Conservation (phyloP, 2,797 vertebrate species). For the Sebastes flavidus region DNA sequence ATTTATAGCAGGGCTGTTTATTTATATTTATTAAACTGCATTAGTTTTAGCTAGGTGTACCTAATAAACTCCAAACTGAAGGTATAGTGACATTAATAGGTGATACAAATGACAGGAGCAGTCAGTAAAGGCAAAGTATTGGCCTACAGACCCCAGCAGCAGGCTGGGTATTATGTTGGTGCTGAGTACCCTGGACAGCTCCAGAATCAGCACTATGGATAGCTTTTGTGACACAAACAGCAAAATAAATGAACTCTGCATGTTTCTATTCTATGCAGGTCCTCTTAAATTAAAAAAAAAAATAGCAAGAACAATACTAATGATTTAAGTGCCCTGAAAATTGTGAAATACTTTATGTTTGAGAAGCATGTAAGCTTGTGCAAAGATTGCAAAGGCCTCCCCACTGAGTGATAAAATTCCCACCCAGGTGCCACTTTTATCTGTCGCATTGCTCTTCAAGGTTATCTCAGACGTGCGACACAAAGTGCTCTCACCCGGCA, state of each 20-base stretch:
- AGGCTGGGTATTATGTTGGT: not conserved
- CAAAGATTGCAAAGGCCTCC: conserved; percentile 37
- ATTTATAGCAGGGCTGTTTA: not conserved
- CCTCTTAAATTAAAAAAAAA: not conserved
- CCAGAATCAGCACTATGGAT: conserved; percentile 21
- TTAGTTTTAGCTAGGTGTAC: not conserved
- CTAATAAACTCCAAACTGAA: not conserved
- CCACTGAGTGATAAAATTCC: conserved; percentile 46
- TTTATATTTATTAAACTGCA: not conserved
- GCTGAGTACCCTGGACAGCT: not conserved
- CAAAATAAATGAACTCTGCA: not conserved
- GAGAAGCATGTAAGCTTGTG: conserved; percentile 9
- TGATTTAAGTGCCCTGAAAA: not conserved
- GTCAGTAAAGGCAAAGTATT: not conserved
- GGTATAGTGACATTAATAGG: not conserved
- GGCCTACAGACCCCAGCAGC: not conserved
- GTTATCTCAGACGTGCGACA: conserved; percentile 70
- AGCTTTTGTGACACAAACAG: not conserved
- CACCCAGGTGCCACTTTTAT: conserved; percentile 55
- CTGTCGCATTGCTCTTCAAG: conserved; percentile 66
- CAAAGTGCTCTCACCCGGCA: conserved; percentile 56
- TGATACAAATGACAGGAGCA: not conserved
- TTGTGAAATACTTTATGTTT: not conserved
- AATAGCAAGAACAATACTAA: not conserved
- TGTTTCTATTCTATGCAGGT: not conserved